Evolutionary conservation across 1,140 invertebrate genomes (phyloP), one percentile per base, ranked within the genome.

Genomic region (Popillia japonica): DNA sequence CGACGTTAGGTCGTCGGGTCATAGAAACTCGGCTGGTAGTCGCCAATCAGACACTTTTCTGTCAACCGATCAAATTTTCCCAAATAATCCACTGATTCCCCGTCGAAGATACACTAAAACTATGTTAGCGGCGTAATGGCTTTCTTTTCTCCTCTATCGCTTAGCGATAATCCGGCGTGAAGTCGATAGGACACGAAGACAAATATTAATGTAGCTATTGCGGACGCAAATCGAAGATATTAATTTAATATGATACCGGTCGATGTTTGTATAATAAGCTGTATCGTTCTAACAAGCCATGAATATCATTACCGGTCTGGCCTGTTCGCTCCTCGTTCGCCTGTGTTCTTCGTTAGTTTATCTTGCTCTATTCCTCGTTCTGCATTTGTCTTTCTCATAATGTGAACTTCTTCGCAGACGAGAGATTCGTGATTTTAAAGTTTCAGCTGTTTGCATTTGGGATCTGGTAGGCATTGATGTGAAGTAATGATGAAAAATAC

Each of bases 141-240:
- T n/a, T 17, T 55, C 17, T 17, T 55, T 17, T 55, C 48, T 17
- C 6, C 14, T 55, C 17, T 55, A 55, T 55, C 48, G 17, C 48
- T 55, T 55, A 55, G 17, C 48, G 48, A 55, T 34, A 68, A 68
- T 27, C 61, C 61, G 22, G 11, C 14, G 61, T 22, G 27, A 11
- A 27, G 61, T 34, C 61, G 61, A 68, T 68, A 68, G 61, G 61
- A 68, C 61, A 68, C 61, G 61, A 68, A 68, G 61, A 68, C 61
- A 68, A 68, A 68, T 68, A 68, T 68, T 68, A 68, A 68, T 68
- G 61, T 34, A 68, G 61, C 61, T 68, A 68, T 68, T 20, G 61
- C 22, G 27, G 61, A 23, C 61, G 61, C 61, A 68, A 68, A 68
- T 68, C 61, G 61, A 68, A 27, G 61, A 34, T 68, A 68, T 68